phyloP scores from a whole-genome alignment of 2,113 vertebrate genomes.

The Coptodon bakossiorum region DNA sequence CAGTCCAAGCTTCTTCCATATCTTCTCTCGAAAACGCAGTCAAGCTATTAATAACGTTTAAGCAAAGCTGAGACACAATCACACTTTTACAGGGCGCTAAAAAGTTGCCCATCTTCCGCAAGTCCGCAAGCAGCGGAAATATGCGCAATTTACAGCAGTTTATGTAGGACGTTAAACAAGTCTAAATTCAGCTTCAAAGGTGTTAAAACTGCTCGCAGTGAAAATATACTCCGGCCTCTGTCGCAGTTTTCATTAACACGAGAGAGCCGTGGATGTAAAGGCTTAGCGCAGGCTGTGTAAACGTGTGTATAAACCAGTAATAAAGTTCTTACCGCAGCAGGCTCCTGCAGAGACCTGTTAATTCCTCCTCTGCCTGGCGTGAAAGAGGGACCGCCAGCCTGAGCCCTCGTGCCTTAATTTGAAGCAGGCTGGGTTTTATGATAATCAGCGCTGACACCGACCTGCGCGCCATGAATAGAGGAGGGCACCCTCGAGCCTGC shows the following conservation, averaged over 20 bases:
- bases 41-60: neutral
- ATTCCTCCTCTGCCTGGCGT: constrained; percentile 41
- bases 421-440: constrained; percentile 70
- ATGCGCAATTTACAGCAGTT: neutral
- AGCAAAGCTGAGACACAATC: neutral
- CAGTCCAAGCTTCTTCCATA: neutral
- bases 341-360: constrained; percentile 29
- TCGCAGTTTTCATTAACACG: neutral
- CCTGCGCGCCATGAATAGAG: constrained; percentile 61
- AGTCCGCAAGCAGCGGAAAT: neutral
- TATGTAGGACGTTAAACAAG: neutral
- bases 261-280: neutral
- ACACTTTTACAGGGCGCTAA: too few species aligned
- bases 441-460: constrained; percentile 72
- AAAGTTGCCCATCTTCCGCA: neutral
- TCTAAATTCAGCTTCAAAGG: neutral
- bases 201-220: neutral
- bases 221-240: neutral
- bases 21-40: neutral
- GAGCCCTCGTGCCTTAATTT: constrained; percentile 64
- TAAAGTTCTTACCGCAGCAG: constrained; percentile 45
- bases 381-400: constrained; percentile 50
- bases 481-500: constrained; percentile 49
- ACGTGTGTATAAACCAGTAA: neutral
- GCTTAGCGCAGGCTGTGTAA: neutral